These are phyloP conservation scores for Ophthalmolycus amberensis DNA, from an alignment of 2,113 vertebrate species.

Conservation along the genomic window DNA sequence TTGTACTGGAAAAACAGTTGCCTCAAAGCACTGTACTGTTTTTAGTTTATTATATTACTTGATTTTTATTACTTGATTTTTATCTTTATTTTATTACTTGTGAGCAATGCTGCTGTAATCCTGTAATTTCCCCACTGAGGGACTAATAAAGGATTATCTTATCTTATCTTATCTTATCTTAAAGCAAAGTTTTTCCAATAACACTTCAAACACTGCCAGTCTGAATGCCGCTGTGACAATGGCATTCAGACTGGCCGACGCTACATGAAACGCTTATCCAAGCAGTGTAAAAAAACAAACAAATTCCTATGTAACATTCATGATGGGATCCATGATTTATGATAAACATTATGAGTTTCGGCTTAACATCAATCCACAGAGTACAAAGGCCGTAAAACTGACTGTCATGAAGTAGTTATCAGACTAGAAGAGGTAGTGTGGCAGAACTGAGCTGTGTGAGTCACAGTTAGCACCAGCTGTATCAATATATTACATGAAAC, in stretches of 20 bases:
- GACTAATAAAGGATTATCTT: too few relatives aligned
- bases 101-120: too few relatives aligned
- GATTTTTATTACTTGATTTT: too few relatives aligned
- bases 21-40: background rate
- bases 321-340: background rate
- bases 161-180: too few relatives aligned
- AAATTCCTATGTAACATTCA: background rate
- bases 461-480: conserved; percentile 22
- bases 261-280: background rate
- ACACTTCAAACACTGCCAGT: background rate
- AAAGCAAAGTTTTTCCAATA: background rate
- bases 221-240: background rate
- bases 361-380: background rate
- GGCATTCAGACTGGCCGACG: background rate
- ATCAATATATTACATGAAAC: conserved; percentile 32
- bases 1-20: background rate
- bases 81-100: too few relatives aligned
- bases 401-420: background rate
- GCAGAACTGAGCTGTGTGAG: background rate
- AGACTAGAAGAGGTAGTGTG: background rate
- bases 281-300: background rate
- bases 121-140: too few relatives aligned
- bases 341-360: background rate
- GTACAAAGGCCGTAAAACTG: background rate
- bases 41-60: too few relatives aligned